Evolutionary conservation across 2,888 invertebrate genomes (phyloP).

Genomic region (Cerastis rubricosa): DNA sequence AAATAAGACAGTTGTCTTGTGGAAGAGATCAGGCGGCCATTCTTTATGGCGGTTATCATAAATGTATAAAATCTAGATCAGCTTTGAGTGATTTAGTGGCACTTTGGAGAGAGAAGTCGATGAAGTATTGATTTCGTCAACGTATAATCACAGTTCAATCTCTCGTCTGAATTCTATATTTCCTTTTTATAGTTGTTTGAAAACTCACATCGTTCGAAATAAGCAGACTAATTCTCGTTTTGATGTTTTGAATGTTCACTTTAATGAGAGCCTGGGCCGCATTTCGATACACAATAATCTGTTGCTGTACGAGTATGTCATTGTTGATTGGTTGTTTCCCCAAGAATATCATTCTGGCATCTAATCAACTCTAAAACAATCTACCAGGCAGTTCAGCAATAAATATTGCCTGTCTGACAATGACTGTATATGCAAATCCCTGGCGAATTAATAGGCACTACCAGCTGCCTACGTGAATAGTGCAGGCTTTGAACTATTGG

Average conservation of each 20-base stretch:
- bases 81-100: constrained; percentile 28
- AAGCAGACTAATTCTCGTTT: background rate
- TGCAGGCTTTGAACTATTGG: constrained; percentile 30
- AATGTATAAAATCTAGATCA: constrained; percentile 37
- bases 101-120: constrained; percentile 2
- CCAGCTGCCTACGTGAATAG: constrained; percentile 49
- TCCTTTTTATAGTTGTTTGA: background rate
- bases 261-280: too few relatives aligned
- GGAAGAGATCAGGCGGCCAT: constrained; percentile 21
- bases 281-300: background rate
- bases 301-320: constrained; percentile 11
- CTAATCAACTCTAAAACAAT: constrained; percentile 42
- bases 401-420: constrained; percentile 36
- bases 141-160: background rate
- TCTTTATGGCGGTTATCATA: constrained; percentile 20
- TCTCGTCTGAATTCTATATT: background rate
- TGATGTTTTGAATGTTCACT: background rate
- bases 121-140: constrained; percentile 7
- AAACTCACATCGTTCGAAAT: background rate
- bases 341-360: constrained; percentile 17
- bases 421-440: constrained; percentile 57
- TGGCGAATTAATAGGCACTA: constrained; percentile 41
- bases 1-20: constrained; percentile 39
- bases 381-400: constrained; percentile 27
- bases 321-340: constrained; percentile 12